Evolutionary conservation across 1,140 invertebrate genomes (phyloP), one percentile per base, ranked within the genome.

Genomic region (Apolygus lucorum): DNA sequence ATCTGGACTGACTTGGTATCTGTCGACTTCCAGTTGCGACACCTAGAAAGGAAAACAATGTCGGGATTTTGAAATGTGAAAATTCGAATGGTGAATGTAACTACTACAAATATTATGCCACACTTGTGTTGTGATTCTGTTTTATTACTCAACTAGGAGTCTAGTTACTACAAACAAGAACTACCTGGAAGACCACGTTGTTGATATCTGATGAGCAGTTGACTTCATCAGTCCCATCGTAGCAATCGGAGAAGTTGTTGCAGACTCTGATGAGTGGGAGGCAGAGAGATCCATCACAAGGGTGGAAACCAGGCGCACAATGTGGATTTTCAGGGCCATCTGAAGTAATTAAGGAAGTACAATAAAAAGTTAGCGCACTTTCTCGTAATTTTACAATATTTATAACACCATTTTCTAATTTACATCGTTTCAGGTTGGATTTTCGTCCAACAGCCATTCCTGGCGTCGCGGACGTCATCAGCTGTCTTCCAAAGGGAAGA

Each of bases 171-270:
- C 8, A 22, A 67, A 67, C 28, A 14, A 4, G 25, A 68, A 28
- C 8, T 24, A 81, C 79, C 69, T 86, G 83, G 72, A 85, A 85
- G 11, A 84, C 76, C 22, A 79, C 74, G 2, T 74, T 74, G 22
- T 73, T 78, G 27, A 81, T 80, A 21, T 59, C 54, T 11, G 4
- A 4, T 1, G 79, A 75, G 75, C 90, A 92, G 74, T 85, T 79
- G 0, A 68, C 74, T 79, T 94, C 92, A 77, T 94, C 92, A 54
- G 81, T 84, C 2, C 83, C 83, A 75, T 93, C 89, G 1, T 80
- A 76, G 75, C 91, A 94, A 75, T 93, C 84, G 1, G 74, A 72
- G 26, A 81, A 79, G 0, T 84, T 83, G 77, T 94, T 86, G 76
- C 92, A 94, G 1, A 83, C 75, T 17, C 79, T 76, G 0, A 78